Evolutionary conservation across 2,797 vertebrate species (phyloP).

Genomic region (Pipistrellus pygmaeus): DNA sequence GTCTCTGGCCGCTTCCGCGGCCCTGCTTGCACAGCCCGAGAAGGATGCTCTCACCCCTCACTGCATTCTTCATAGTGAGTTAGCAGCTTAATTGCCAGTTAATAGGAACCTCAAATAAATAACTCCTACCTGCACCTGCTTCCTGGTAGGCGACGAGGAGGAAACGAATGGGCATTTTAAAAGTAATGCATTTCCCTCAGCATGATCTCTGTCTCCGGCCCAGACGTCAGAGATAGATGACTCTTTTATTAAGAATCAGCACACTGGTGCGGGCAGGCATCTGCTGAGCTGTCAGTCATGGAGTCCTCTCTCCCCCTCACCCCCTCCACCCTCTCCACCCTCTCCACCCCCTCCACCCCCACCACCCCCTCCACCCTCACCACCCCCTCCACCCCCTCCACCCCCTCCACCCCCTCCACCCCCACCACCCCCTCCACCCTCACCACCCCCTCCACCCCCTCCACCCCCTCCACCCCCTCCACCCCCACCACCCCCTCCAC

Average conservation of each 20-base stretch:
- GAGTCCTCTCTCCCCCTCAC: background rate
- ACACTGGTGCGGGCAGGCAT: constrained; percentile 22
- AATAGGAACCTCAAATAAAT: constrained; percentile 74
- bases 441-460: no score
- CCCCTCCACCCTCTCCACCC: no score
- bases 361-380: no score
- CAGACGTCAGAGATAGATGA: constrained; percentile 74
- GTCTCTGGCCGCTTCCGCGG: background rate
- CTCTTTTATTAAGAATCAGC: constrained; percentile 78
- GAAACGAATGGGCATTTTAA: constrained; percentile 78
- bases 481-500: no score
- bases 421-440: no score
- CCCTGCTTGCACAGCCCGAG: background rate
- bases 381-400: accelerated
- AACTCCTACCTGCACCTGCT: constrained; percentile 70
- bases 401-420: no score
- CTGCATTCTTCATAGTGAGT: background rate
- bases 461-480: no score
- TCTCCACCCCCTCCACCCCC: no score
- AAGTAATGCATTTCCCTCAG: constrained; percentile 62
- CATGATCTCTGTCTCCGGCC: constrained; percentile 29
- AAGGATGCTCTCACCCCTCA: background rate
- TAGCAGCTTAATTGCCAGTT: constrained; percentile 70
- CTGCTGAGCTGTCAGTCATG: background rate
- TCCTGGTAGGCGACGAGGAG: constrained; percentile 70